phyloP scores from a whole-genome alignment of 2,797 vertebrate species.

The Danionella dracula region DNA sequence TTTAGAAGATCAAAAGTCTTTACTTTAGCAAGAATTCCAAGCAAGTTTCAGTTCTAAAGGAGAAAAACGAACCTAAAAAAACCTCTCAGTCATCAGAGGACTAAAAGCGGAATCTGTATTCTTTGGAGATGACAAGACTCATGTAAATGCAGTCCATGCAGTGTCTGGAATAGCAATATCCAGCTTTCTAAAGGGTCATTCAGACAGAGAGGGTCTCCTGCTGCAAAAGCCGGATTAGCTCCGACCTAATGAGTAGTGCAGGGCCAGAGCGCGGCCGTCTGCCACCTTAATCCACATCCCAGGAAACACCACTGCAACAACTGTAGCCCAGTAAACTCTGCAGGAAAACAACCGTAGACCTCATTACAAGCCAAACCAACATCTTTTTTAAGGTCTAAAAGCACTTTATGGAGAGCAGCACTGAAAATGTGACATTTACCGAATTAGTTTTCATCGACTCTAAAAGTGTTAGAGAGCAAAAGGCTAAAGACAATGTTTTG shows the following conservation, averaged over 20 bases:
- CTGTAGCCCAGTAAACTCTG: constrained; percentile 16
- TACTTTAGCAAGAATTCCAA: too few relatives aligned
- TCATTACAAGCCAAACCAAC: background rate
- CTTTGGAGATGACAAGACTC: background rate
- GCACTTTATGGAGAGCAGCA: constrained; percentile 7
- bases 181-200: constrained; percentile 29
- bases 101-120: too few relatives aligned
- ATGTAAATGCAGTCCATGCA: background rate
- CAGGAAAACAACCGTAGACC: constrained; percentile 4
- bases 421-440: constrained; percentile 27
- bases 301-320: constrained; percentile 26
- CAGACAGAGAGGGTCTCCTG: constrained; percentile 21
- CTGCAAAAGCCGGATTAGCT: constrained; percentile 34
- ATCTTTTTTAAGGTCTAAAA: background rate
- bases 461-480: constrained; percentile 6
- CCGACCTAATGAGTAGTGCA: constrained; percentile 33
- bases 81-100: too few relatives aligned
- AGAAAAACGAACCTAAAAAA: too few relatives aligned
- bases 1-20: too few relatives aligned
- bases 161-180: constrained; percentile 1
- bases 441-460: background rate
- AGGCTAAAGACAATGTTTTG: constrained; percentile 23
- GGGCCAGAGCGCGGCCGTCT: constrained; percentile 11
- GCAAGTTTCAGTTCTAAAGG: too few relatives aligned
- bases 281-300: constrained; percentile 26